A percentile compares a stretch with the other conserved stretches of the same genome.
Evolutionary conservation across 2,888 invertebrate species (phyloP).

Genomic region (Drosophila demipolita): DNA sequence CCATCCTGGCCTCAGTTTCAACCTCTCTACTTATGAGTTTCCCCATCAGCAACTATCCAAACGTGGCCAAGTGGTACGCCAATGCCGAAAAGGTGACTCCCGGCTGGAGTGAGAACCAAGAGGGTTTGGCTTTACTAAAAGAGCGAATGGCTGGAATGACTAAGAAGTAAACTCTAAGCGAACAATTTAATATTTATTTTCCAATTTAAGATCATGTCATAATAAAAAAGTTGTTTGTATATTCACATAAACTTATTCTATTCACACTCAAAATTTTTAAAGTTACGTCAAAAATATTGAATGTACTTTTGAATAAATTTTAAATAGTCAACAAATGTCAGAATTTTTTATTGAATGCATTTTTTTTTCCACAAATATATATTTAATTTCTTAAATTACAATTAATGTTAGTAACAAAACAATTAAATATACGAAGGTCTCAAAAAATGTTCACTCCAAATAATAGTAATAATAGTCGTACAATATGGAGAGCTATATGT

Average conservation of each 20-base stretch:
- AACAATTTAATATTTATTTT: not conserved
- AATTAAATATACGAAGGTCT: not conserved
- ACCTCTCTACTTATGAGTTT: conserved; percentile 88
- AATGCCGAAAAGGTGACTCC: conserved; percentile 87
- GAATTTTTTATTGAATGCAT: too few species aligned
- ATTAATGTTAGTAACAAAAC: not conserved
- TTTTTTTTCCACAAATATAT: too few species aligned
- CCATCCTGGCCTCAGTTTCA: conserved; percentile 89
- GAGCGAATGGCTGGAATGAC: conserved; percentile 47
- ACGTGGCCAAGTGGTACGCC: conserved; percentile 88
- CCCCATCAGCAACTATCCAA: conserved; percentile 89
- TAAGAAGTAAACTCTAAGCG: conserved; percentile 68
- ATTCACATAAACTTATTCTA: not conserved
- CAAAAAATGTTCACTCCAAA: not conserved
- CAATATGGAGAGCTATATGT: not conserved
- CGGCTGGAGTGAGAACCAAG: conserved; percentile 87
- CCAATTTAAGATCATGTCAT: not conserved
- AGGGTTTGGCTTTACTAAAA: conserved; percentile 86
- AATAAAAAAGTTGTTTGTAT: not conserved
- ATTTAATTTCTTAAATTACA: too few species aligned
- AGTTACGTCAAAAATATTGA: too few species aligned
- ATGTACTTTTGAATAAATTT: too few species aligned
- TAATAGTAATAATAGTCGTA: not conserved
- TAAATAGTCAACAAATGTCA: too few species aligned
- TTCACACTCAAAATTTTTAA: too few species aligned